Percentiles rank a stretch among this genome's conserved stretches.
Conservation (phyloP, 2,113 vertebrate species). For the Laticauda laticaudata region DNA sequence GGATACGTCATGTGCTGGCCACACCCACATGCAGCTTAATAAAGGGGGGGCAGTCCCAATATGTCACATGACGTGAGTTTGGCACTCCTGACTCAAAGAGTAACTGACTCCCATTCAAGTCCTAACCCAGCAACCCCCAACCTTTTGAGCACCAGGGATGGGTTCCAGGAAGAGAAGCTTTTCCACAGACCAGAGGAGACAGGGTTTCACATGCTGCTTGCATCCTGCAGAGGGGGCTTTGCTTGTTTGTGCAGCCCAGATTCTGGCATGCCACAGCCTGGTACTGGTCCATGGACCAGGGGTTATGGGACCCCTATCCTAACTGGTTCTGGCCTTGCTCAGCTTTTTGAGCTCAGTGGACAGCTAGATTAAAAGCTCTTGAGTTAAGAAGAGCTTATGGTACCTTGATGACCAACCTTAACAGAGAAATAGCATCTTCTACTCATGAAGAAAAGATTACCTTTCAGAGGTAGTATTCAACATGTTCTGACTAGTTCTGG, state of each 20-base stretch:
- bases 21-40: too few species aligned
- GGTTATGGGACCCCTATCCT: neutral
- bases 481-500: too few species aligned
- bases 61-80: too few species aligned
- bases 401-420: neutral
- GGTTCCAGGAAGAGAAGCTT: too few species aligned
- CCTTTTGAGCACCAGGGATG: too few species aligned
- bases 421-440: neutral
- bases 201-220: too few species aligned
- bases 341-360: neutral
- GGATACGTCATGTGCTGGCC: too few species aligned
- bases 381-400: neutral
- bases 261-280: too few species aligned
- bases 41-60: too few species aligned
- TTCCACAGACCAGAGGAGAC: rapidly evolving
- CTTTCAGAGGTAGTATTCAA: neutral
- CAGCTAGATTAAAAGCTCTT: neutral
- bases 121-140: neutral
- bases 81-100: neutral
- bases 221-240: too few species aligned
- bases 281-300: too few species aligned
- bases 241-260: too few species aligned
- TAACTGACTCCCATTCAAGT: neutral
- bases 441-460: neutral
- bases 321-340: neutral